A percentile compares a stretch with the other conserved stretches of the same genome.
Evolutionary conservation across 2,797 vertebrate genomes (phyloP).

Genomic region (Danio tinwini): DNA sequence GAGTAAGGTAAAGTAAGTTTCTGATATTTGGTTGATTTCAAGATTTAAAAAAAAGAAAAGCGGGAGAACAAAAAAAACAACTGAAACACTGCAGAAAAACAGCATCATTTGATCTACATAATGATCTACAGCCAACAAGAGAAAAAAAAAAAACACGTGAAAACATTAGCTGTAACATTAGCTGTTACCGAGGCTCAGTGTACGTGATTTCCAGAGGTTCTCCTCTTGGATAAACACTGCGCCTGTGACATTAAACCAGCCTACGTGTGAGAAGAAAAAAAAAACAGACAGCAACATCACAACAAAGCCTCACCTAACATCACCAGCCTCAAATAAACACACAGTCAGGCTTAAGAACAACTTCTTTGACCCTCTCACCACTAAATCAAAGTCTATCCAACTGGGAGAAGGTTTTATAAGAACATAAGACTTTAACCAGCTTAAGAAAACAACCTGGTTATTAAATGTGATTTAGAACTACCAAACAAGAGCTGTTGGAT

Average conservation of each 20-base stretch:
- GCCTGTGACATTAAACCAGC: not conserved
- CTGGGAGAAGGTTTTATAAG: conserved; percentile 18
- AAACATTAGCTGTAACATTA: not conserved
- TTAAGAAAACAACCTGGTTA: conserved; percentile 2
- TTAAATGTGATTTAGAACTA: conserved; percentile 33
- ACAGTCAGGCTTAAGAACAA: not conserved
- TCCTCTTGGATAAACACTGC: conserved; percentile 1
- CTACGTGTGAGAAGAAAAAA: not conserved
- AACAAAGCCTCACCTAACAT: conserved; percentile 16
- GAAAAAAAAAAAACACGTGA: not conserved
- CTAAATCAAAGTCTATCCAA: conserved; percentile 17
- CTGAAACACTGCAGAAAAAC: not conserved
- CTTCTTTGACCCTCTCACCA: conserved; percentile 24
- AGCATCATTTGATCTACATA: not conserved
- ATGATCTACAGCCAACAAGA: not conserved
- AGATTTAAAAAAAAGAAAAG: not conserved
- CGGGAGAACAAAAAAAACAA: not conserved
- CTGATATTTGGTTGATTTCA: too few species aligned
- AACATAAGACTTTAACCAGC: conserved; percentile 4
- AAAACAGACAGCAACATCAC: not conserved
- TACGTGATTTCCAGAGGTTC: conserved; percentile 9
- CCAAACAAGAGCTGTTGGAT: conserved; percentile 28
- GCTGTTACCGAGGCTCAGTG: not conserved
- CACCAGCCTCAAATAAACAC: conserved; percentile 25
- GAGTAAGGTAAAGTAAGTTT: too few species aligned